These are phyloP conservation scores for Morpho deidamia DNA, from an alignment of 2,888 invertebrate genomes.

Conservation along the genomic window DNA sequence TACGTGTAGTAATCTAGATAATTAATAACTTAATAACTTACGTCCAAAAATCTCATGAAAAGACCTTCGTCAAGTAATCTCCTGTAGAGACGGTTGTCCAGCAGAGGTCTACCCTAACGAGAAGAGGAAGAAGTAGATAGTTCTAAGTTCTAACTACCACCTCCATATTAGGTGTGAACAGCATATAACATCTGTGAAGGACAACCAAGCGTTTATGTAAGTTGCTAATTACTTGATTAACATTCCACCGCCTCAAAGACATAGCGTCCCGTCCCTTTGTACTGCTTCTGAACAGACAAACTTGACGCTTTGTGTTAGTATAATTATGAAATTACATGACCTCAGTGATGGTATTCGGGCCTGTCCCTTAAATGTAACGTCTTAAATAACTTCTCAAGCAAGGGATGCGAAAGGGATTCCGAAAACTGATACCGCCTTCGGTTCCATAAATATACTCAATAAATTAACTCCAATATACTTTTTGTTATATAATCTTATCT, in stretches of 20 bases:
- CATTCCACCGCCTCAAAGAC: conserved; percentile 55
- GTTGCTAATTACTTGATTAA: conserved; percentile 69
- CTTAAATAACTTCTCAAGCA: neutral
- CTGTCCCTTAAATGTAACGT: neutral
- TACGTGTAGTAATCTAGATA: neutral
- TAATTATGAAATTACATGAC: conserved; percentile 25
- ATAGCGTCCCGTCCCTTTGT: conserved; percentile 36
- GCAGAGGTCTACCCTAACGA: neutral
- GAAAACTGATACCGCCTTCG: no score
- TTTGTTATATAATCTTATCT: no score
- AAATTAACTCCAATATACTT: no score
- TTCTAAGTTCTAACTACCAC: neutral
- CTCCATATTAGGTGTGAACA: neutral
- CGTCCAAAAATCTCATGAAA: neutral
- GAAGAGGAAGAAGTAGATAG: neutral
- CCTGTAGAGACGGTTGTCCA: neutral
- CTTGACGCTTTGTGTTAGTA: conserved; percentile 25
- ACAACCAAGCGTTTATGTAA: conserved; percentile 41
- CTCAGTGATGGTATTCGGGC: neutral
- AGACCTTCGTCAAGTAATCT: no score
- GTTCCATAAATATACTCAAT: no score
- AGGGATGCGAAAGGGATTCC: no score
- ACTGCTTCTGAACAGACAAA: conserved; percentile 20
- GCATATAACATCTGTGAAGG: conserved; percentile 18
- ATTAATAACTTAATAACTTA: no score